Evolutionary conservation across 2,888 invertebrate genomes (phyloP), one percentile per base, ranked within the genome.

Genomic region (Diarsia brunnea): DNA sequence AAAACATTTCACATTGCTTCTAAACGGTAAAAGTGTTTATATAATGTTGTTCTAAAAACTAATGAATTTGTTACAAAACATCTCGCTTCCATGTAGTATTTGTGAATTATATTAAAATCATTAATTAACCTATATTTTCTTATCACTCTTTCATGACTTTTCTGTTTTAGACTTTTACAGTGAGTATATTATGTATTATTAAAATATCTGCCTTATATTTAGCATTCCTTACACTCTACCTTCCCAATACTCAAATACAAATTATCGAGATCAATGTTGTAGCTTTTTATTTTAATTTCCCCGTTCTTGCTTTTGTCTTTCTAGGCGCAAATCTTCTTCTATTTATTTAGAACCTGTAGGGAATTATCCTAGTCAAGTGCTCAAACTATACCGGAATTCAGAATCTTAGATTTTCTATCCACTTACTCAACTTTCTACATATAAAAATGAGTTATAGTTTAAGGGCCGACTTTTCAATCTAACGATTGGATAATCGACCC

Each of bases 1-100:
- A 75, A 63, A 75, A 78, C 72, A 82, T 84, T 80, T 73, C 69
- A 73, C 71, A 81, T 58, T 75, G 79, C 82, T 82, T 84, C 65
- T 73, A 58, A 82, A 75, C 55, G 77, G 38, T 80, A 78, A 78
- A 81, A 47, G 61, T 60, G 38, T 63, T 58, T 66, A 79, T 31
- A 53, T 60, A 69, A 71, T 61, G 12, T 70, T 76, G 76, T 82
- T 78, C 80, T 85, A 60, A 77, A 75, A 79, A 69, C 78, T 73
- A 73, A 84, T 80, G 19, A 78, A 76, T 76, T 74, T 79, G 73
- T 81, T 83, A 75, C 82, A 78, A 12, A 53, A 84, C 63, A 84
- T 85, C 87, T 92, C 92, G 95, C 94, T 92, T 95, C 95, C 94
- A 95, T 95, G 92, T 95, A 94, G 95, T 95, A 95, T 94, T 94